These are phyloP conservation scores for Entelurus aequoreus DNA, from an alignment of 2,113 vertebrate genomes.

Conservation along the genomic window DNA sequence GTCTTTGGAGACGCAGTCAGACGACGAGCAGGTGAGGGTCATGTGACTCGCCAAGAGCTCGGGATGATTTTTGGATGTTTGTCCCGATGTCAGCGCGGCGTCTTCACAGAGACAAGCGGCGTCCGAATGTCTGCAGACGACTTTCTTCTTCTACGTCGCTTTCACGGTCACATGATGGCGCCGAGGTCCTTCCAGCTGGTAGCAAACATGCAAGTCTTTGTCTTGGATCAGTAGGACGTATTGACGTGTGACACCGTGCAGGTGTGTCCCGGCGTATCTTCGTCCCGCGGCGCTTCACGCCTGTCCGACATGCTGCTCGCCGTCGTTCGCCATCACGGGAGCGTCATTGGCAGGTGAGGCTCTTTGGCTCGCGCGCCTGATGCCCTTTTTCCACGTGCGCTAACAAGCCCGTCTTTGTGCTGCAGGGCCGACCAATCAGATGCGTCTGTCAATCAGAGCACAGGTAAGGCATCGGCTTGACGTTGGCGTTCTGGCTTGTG, in stretches of 20 bases:
- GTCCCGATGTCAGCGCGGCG: slow-evolving; percentile 59
- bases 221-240: background rate
- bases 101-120: slow-evolving; percentile 59
- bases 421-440: slow-evolving; percentile 11
- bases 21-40: slow-evolving; percentile 5
- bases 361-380: background rate
- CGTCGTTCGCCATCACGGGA: slow-evolving; percentile 32
- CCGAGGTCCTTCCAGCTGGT: slow-evolving; percentile 85
- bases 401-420: background rate
- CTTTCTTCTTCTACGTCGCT: slow-evolving; percentile 74
- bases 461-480: slow-evolving; percentile 16
- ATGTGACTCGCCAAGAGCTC: background rate
- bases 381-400: background rate
- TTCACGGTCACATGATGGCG: slow-evolving; percentile 75
- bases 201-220: background rate
- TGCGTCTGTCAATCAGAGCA: slow-evolving; percentile 10
- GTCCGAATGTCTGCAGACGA: slow-evolving; percentile 75
- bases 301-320: slow-evolving; percentile 41
- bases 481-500: background rate
- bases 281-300: slow-evolving; percentile 52
- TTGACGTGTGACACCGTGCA: slow-evolving; percentile 39
- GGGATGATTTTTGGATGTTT: background rate
- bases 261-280: slow-evolving; percentile 74
- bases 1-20: slow-evolving; percentile 39
- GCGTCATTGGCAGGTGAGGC: background rate